Evolutionary conservation across 2,797 vertebrate species (phyloP), one percentile per base, ranked within the genome.

Genomic region (Pachyuromys duprasi): DNA sequence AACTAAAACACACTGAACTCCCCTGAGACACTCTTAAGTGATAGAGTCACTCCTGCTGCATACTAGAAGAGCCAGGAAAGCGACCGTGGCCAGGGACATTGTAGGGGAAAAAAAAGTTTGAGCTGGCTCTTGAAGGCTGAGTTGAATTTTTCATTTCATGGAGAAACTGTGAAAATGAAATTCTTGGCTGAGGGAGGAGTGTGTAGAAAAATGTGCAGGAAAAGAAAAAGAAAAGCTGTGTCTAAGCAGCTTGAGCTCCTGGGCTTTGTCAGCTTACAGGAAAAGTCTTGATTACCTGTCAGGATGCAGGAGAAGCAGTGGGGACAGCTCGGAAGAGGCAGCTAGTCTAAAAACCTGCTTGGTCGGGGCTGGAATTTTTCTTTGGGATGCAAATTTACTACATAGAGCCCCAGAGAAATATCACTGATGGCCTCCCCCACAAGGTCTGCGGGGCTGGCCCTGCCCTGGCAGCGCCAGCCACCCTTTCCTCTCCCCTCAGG

Each of bases 211-310:
- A n/a, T 70, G 76, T 92, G 17, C 84, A 94, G 57, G 7, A 33
- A 28, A 91, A 78, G 87, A 69, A 65, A 26, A 69, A 65, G 81
- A 60, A 67, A 84, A 69, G 82, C 62, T 83, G 63, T 86, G 69
- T 92, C 88, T 90, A 90, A 91, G 75, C 79, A 89, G 69, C 86
- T 94, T 93, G 75, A 97, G 83, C 20, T 4, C 75, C 72, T 53
- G 12, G 49, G 79, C 65, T 96, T 89, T 91, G 90, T 94, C 31
- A 28, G 83, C 94, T 81, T 93, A 72, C 42, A 60, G 78, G 39
- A 92, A 90, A 95, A 80, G 70, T 76, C 86, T 82, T 82, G 86
- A 78, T 89, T 55, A 82, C 95, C 75, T 94, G 70, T 94, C 60
- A 69, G 33, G 80, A 63, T 69, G 39, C 83, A 53, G 82, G 86